Evolutionary conservation across 2,113 vertebrate species (phyloP).

Genomic region (rabbit (Oryctolagus cuniculus)): DNA sequence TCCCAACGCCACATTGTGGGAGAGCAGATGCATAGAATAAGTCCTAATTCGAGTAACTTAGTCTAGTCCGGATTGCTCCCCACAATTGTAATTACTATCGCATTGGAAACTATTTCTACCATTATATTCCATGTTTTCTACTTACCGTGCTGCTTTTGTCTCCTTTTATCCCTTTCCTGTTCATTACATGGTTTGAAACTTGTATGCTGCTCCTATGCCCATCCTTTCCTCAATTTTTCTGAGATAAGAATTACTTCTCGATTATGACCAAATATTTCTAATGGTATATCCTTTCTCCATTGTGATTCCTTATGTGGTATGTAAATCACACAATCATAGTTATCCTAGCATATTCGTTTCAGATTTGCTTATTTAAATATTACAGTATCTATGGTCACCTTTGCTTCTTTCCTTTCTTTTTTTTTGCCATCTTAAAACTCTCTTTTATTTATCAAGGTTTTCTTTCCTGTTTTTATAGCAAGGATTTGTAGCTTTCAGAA

Average conservation of each 20-base stretch:
- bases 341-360: not conserved
- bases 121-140: not conserved
- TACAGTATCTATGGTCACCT: not conserved
- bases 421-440: not conserved
- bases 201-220: not conserved
- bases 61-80: too few relatives aligned
- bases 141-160: not conserved
- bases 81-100: not conserved
- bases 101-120: not conserved
- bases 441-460: not conserved
- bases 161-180: not conserved
- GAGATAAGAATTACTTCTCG: not conserved
- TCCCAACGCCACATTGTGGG: too few relatives aligned
- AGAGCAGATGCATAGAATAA: too few relatives aligned
- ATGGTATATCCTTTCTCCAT: not conserved
- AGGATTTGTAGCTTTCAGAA: not conserved
- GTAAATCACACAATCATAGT: not conserved
- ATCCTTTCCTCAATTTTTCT: not conserved
- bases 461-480: conserved; percentile 13
- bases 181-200: not conserved
- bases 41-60: too few relatives aligned
- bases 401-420: too few relatives aligned
- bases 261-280: not conserved
- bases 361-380: not conserved
- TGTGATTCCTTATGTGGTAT: not conserved